Base-by-base conservation (phyloP, 2,888 invertebrate species). In the Meta bourneti region DNA sequence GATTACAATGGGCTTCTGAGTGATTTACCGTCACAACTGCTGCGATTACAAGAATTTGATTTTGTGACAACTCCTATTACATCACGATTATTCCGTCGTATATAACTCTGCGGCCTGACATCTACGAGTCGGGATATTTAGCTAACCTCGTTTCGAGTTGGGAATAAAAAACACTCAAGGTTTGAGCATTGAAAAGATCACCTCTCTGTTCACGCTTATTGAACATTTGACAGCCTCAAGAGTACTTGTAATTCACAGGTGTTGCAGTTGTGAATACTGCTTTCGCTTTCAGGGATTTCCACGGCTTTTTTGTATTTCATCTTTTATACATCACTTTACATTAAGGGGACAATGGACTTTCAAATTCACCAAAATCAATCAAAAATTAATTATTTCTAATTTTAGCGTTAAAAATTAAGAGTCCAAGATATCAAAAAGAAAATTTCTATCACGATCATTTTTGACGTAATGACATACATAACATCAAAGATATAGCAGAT, bases 11-110 rank as follows among this genome's bases (percentile, higher is more conserved):
- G 84, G 69, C 52, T 80, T 19, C 48, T 34, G 84, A 89, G 69
- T 92, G 91, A 92, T 92, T 89, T 92, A 92, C 72, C 51, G 72
- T 61, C 83, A 71, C 91, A 91, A 87, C 78, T 83, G 52, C 84
- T 80, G 79, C 91, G 91, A 92, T 91, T 91, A 92, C 89, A 92
- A 92, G 91, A 92, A 92, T 92, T 89, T 92, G 91, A 92, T 92
- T 92, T 92, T 92, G 91, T 92, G 91, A 92, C 84, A 92, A 92
- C 85, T 89, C 87, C 88, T 84, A 89, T 92, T 92, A 92, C 84
- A 92, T 92, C 91, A 92, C 84, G 74, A 70, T 92, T 84, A 92
- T 89, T 92, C 84, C 84, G 75, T 92, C 91, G 75, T 92, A 92
- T 89, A 92, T 92, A 80, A 89, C 88, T 79, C 89, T 11, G 52